Percentiles rank a stretch among this genome's conserved stretches.
These are phyloP conservation scores for Orthosia gracilis DNA, from an alignment of 2,888 invertebrate genomes.

Conservation along the genomic window DNA sequence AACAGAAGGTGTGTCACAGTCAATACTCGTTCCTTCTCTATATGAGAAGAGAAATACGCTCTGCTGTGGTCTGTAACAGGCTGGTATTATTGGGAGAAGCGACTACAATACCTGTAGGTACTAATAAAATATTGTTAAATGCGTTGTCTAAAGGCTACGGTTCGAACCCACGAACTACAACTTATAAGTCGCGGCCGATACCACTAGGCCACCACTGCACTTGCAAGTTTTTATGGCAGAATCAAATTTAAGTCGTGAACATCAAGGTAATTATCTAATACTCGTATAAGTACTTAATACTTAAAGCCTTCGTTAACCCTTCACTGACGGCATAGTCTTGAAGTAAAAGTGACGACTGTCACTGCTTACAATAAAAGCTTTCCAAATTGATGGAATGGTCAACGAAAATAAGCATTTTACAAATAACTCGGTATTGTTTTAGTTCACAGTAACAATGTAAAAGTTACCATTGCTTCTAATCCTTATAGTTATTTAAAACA, in stretches of 20 bases:
- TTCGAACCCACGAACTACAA: no score
- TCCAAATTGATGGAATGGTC: neutral
- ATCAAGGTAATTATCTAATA: no score
- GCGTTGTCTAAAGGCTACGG: constrained; percentile 1
- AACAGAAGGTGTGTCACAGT: no score
- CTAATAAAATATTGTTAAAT: neutral
- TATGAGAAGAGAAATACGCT: no score
- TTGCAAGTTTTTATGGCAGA: constrained; percentile 37
- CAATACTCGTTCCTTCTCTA: no score
- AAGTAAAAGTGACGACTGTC: neutral
- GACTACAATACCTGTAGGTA: neutral
- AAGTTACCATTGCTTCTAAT: neutral
- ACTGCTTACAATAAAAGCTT: neutral
- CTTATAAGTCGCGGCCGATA: no score
- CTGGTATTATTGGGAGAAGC: neutral
- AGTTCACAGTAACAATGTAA: neutral
- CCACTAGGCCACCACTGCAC: no score
- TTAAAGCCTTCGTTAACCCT: no score
- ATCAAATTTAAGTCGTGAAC: constrained; percentile 34
- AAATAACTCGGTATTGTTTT: neutral
- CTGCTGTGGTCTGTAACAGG: no score
- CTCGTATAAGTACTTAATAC: no score
- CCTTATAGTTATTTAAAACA: no score
- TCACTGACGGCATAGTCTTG: no score
- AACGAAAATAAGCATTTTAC: neutral